Evolutionary conservation across 1,140 invertebrate genomes (phyloP).

Genomic region (Anoplolepis gracilipes): DNA sequence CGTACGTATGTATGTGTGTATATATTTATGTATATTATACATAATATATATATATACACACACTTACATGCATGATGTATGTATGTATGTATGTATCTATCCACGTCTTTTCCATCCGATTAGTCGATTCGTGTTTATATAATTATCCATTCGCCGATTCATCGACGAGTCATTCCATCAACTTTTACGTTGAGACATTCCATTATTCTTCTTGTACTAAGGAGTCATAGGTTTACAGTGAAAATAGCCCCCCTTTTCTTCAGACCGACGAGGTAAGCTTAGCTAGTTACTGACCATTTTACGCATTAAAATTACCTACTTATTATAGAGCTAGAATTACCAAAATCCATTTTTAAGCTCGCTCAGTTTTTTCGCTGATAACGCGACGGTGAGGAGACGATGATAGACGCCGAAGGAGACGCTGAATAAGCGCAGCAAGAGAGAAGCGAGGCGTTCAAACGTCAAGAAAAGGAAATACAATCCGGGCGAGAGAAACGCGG

Average conservation of each 20-base stretch:
- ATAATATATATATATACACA: background rate
- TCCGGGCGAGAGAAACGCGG: constrained; percentile 33
- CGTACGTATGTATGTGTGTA: background rate
- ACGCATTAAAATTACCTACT: constrained; percentile 43
- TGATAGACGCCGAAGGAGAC: constrained; percentile 28
- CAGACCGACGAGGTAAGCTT: constrained; percentile 57
- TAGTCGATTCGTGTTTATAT: constrained; percentile 47
- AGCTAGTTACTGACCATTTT: constrained; percentile 57
- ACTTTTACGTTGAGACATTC: constrained; percentile 69
- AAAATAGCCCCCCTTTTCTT: constrained; percentile 32
- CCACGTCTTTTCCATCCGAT: constrained; percentile 30
- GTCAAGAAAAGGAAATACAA: constrained; percentile 11
- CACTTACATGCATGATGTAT: constrained; percentile 23
- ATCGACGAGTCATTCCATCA: constrained; percentile 66
- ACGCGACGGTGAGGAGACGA: constrained; percentile 31
- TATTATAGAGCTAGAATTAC: constrained; percentile 36
- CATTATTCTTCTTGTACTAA: constrained; percentile 55
- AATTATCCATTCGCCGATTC: constrained; percentile 60
- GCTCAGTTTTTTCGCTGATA: constrained; percentile 44
- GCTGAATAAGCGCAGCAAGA: constrained; percentile 66
- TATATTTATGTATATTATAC: background rate
- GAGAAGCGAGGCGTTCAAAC: constrained; percentile 62
- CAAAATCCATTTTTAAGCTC: constrained; percentile 34
- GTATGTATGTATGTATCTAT: constrained; percentile 1
- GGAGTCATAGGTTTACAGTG: constrained; percentile 54